Conservation (phyloP, 2,888 invertebrate genomes). For the Thera obeliscata region DNA sequence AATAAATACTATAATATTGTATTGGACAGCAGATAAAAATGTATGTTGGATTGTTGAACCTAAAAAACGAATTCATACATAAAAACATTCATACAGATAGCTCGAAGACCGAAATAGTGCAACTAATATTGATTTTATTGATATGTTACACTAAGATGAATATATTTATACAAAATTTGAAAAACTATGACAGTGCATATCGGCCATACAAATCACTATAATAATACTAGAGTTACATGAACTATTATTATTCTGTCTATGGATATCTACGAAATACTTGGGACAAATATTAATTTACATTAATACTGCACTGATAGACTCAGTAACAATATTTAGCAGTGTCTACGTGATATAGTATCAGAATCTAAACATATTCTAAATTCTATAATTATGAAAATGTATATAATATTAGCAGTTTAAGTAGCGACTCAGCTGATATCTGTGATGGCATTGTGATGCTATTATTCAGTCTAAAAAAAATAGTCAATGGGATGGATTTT, state of each 20-base stretch:
- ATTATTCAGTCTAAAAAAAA: constrained; percentile 62
- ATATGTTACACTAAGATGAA: constrained; percentile 26
- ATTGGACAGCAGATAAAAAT: constrained; percentile 38
- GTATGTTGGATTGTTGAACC: constrained; percentile 10
- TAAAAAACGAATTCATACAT: constrained; percentile 23
- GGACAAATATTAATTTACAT: constrained; percentile 57
- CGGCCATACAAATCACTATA: constrained; percentile 60
- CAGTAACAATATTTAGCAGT: constrained; percentile 56
- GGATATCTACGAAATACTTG: constrained; percentile 66
- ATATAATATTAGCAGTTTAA: constrained; percentile 45
- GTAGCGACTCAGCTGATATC: constrained; percentile 48
- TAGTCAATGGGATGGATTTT: constrained; percentile 49
- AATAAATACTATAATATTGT: constrained; percentile 37
- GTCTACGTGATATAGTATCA: constrained; percentile 47
- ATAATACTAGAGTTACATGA: constrained; percentile 57
- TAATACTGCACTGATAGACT: constrained; percentile 73
- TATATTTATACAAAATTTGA: constrained; percentile 31
- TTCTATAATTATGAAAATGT: constrained; percentile 53
- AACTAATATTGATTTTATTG: constrained; percentile 39
- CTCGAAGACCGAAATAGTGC: constrained; percentile 31
- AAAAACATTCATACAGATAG: constrained; percentile 21
- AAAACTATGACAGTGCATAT: constrained; percentile 42
- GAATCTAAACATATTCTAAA: constrained; percentile 56
- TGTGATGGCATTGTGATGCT: constrained; percentile 79
- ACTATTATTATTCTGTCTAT: constrained; percentile 62